Conservation (phyloP, 1,140 invertebrate species). For the Scylla paramamosain region DNA sequence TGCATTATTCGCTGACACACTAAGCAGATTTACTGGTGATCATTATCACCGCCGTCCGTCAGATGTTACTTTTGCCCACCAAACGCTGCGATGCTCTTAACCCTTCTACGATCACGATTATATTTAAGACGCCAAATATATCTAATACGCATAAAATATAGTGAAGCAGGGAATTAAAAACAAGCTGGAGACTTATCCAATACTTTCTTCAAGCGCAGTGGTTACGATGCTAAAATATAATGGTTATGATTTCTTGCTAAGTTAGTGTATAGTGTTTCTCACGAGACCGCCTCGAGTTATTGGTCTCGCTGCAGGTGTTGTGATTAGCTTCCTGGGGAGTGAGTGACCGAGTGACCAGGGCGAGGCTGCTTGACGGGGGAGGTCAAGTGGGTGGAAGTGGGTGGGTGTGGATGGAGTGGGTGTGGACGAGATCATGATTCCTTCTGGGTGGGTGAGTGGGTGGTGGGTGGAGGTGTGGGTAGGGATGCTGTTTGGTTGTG, state of each 20-base stretch:
- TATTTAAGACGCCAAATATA: neutral
- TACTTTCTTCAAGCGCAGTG: neutral
- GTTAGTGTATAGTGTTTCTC: neutral
- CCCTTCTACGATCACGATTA: neutral
- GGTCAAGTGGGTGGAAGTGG: no score
- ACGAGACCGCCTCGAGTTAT: neutral
- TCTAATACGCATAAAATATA: neutral
- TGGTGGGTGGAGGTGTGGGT: neutral
- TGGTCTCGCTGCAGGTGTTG: neutral
- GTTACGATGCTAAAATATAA: constrained; percentile 2
- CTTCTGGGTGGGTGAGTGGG: neutral
- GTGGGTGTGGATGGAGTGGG: no score
- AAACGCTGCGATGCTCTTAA: neutral
- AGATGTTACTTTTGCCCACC: neutral
- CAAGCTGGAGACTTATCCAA: neutral
- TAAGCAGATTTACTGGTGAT: neutral
- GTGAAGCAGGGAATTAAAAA: neutral
- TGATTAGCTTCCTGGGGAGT: neutral
- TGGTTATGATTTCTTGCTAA: neutral
- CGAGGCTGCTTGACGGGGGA: no score
- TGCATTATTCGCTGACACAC: neutral
- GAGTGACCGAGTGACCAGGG: no score
- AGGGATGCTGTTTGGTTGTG: neutral
- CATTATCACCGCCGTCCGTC: neutral
- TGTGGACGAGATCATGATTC: neutral